A percentile compares a stretch with the other conserved stretches of the same genome.
Conservation (phyloP, 1,140 invertebrate genomes). For the Musca domestica region DNA sequence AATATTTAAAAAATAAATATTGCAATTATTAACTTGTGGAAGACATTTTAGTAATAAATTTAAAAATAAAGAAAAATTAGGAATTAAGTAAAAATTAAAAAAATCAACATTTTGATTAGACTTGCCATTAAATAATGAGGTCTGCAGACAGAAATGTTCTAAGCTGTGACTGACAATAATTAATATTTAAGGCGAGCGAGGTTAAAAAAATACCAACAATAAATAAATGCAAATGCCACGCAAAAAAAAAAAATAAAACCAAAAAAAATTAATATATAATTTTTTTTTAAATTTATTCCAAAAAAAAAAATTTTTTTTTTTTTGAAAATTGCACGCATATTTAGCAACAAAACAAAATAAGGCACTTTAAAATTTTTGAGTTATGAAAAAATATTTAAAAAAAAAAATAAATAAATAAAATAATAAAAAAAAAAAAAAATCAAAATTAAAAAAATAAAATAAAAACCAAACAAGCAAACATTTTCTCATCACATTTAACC, state of each 20-base stretch:
- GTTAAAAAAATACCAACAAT: not conserved
- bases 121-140: slow-evolving; percentile 9
- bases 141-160: slow-evolving; percentile 27
- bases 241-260: slow-evolving; percentile 26
- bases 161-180: slow-evolving; percentile 54
- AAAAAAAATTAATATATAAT: slow-evolving; percentile 28
- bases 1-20: slow-evolving; percentile 33
- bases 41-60: slow-evolving; percentile 39
- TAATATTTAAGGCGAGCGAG: slow-evolving; percentile 28
- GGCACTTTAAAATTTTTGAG: slow-evolving; percentile 13
- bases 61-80: slow-evolving; percentile 6
- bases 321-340: slow-evolving; percentile 19
- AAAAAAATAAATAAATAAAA: slow-evolving; percentile 15
- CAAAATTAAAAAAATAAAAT: slow-evolving; percentile 5
- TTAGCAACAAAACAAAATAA: slow-evolving; percentile 14
- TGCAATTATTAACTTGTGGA: slow-evolving; percentile 39
- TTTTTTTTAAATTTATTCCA: not conserved
- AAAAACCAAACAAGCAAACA: not conserved
- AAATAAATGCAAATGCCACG: slow-evolving; percentile 14
- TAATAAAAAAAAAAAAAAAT: slow-evolving; percentile 5
- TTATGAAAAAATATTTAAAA: not conserved
- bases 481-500: too few relatives aligned
- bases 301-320: slow-evolving; percentile 13
- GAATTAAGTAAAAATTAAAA: slow-evolving; percentile 20
- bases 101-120: slow-evolving; percentile 4